These are phyloP conservation scores for Panopea generosa DNA, from an alignment of 2,888 invertebrate genomes.

Conservation along the genomic window DNA sequence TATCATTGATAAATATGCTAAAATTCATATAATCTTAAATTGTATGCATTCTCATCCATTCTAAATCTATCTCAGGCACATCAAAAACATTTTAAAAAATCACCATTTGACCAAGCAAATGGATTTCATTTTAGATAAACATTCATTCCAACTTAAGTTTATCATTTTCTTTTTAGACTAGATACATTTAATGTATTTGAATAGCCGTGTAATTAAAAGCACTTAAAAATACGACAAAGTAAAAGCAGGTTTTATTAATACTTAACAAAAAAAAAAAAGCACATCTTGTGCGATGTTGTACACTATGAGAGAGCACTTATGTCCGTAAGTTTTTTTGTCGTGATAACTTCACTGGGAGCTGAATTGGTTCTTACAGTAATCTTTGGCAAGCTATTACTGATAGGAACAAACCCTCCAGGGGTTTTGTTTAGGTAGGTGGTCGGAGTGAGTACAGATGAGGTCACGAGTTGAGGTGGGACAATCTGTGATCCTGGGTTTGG, in stretches of 20 bases:
- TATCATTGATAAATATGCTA: too few species aligned
- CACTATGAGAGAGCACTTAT: conserved; percentile 13
- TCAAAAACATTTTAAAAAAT: too few species aligned
- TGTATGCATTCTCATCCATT: too few species aligned
- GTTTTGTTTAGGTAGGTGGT: conserved; percentile 29
- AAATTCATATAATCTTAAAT: too few species aligned
- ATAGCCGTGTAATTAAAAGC: conserved; percentile 40
- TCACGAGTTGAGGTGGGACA: conserved; percentile 43
- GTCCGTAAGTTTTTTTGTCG: not conserved
- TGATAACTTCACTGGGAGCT: not conserved
- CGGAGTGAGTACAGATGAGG: conserved; percentile 22
- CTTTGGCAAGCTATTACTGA: conserved; percentile 25
- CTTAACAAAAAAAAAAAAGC: conserved; percentile 52
- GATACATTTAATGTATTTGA: conserved; percentile 29
- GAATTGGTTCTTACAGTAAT: conserved; percentile 23
- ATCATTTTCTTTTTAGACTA: conserved; percentile 21
- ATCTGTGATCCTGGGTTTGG: conserved; percentile 47
- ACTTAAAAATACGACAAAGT: conserved; percentile 36
- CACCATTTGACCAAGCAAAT: too few species aligned
- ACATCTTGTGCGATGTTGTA: conserved; percentile 23
- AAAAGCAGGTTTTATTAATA: conserved; percentile 44
- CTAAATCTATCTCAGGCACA: too few species aligned
- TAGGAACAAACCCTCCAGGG: conserved; percentile 57
- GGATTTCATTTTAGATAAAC: too few species aligned
- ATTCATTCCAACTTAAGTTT: too few species aligned